Base-by-base conservation (phyloP, 2,888 invertebrate genomes). In the Trissoscelio sp. region DNA sequence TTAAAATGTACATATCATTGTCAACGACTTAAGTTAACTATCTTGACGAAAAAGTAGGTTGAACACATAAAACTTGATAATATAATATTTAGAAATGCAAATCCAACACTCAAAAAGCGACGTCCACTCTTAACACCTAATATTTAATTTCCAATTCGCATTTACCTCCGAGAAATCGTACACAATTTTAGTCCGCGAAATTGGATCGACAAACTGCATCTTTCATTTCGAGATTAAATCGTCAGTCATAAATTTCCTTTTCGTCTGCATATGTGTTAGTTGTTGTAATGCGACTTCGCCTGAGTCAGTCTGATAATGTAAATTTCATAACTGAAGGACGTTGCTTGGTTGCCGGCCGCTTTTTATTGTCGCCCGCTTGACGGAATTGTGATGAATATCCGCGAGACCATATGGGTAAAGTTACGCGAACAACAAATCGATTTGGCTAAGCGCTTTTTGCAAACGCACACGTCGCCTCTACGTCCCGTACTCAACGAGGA, bases 141-240 rank as follows among this genome's bases (percentile, higher is more conserved):
- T 67, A 75, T 67, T 58, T 67, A 58, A 67, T 39, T 51, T 39
- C 48, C 12, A 57, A 64, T 55, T 7, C 31, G 11, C n/a, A 5
- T 7, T 57, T 44, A 48, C 31, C 24, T 64, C 16, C 16, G 28
- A 31, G 24, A 53, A 24, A 28, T 5, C 28, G 16, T 31, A 53
- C 12, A 57, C 46, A 42, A 73, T 62, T 53, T 28, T 20, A 24
- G 12, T 28, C 2, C 9, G 1, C 11, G 42, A 42, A 73, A 73
- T 62, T 62, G 42, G 16, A 53, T 53, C 24, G 58, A 24, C 46
- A 37, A 58, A 70, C 58, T 46, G 22, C 16, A 62, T 31, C 31
- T 73, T 62, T 73, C 60, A 58, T 73, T 44, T 62, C 53, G n/a
- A 51, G 62, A 73, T 73, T 73, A 73, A 53, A 73, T 62, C 53